Base-by-base conservation (phyloP, 2,888 invertebrate genomes). In the Agrilus mali region DNA sequence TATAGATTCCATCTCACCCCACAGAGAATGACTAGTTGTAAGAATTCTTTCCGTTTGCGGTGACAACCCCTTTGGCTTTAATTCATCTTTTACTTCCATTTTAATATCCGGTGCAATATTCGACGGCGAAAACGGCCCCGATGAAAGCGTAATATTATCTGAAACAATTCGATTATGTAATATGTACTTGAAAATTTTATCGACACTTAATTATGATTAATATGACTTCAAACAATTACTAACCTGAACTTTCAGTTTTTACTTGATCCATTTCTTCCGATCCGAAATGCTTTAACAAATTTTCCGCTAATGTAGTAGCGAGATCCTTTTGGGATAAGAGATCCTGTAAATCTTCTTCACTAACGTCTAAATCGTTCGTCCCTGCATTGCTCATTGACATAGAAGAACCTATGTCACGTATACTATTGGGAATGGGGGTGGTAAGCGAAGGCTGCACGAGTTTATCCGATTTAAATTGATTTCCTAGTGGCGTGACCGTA, bases 211-310 rank as follows among this genome's bases (percentile, higher is more conserved):
- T 3, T 20, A 20, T 20, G 20, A 6, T 4, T 20, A 20, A 20
- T 20, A 4, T 10, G 4, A 10, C 10, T 27, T 10, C 10, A 27
- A 27, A 27, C 27, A 27, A 27, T 6, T 20, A 20, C 4, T 20
- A 1, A 27, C 27, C 27, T 27, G 27, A 27, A 27, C 10, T 16
- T 46, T 64, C 60, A 49, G 64, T 64, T 51, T 66, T 66, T 22
- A 64, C 60, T 41, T 47, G 47, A 43, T 75, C 75, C 1, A 81
- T 70, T 49, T 78, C 80, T 12, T 83, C 77, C 15, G 83, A 82
- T 10, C 82, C 81, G 58, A 92, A 86, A 56, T 89, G 85, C 64
- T 89, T 86, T 42, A 93, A 70, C 45, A 93, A 69, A 66, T 93
- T 89, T 65, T 93, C 93, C 36, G 90, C 87, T 49, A 90, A 71